phyloP scores from a whole-genome alignment of 2,113 vertebrate species.

The Petroica traversi region DNA sequence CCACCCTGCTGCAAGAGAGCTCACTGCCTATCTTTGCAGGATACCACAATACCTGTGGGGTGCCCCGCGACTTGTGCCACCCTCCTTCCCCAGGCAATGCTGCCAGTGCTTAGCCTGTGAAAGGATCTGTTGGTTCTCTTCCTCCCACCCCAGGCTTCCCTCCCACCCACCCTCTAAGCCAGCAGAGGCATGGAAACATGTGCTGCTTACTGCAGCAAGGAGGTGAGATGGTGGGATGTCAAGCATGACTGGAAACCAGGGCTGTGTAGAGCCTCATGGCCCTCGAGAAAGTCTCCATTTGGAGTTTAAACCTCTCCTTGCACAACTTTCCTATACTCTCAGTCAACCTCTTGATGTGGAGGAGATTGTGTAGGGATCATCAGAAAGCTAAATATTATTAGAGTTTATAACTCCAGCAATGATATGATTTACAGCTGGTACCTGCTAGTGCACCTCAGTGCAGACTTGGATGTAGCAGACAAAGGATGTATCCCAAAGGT shows the following conservation, averaged over 20 bases:
- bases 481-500: not conserved
- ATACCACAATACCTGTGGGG: too few species aligned
- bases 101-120: not conserved
- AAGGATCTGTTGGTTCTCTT: not conserved
- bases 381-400: not conserved
- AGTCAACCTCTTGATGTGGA: not conserved
- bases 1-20: not conserved
- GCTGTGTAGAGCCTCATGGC: not conserved
- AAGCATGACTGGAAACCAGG: not conserved
- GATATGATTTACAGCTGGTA: not conserved
- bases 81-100: not conserved
- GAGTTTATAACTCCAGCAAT: not conserved
- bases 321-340: accelerated
- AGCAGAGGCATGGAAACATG: accelerated
- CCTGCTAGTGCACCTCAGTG: not conserved
- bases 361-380: not conserved
- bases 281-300: accelerated
- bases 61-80: too few species aligned
- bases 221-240: not conserved
- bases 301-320: not conserved
- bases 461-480: too few species aligned
- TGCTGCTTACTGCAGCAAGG: not conserved
- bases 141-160: not conserved
- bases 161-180: accelerated
- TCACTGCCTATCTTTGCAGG: not conserved